Evolutionary conservation across 2,888 invertebrate species (phyloP), one percentile per base, ranked within the genome.

Genomic region (Sinentomon sp.): DNA sequence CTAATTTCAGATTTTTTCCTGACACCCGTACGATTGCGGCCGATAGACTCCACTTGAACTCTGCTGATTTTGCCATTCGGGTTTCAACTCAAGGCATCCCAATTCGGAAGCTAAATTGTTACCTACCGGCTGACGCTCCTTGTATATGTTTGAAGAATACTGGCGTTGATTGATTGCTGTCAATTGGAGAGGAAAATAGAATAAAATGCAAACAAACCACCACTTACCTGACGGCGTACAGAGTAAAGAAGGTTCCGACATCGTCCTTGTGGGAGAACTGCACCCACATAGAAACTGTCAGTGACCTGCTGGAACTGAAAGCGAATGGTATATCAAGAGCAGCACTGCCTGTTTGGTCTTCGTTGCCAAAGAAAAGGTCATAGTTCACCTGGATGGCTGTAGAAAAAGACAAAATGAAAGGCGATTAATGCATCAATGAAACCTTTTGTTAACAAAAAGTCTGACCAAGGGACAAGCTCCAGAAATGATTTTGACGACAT

Each of bases 381-480:
- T 92, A 94, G 54, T 92, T 85, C n/a, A 85, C 80, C 56, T 85
- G 85, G 44, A 92, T 78, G n/a, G 80, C 82, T 82, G 56, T 25
- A 65, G 62, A 43, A 40, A 35, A 38, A 44, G 43, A 21, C 17
- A 33, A 37, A 28, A 39, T 22, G 36, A n/a, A n/a, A n/a, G n/a
- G n/a, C n/a, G n/a, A n/a, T n/a, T n/a, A 25, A n/a, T 10, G n/a
- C 10, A 12, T n/a, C n/a, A n/a, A n/a, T n/a, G n/a, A n/a, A n/a
- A n/a, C 4, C 3, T 27, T 12, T n/a, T n/a, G 10, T 4, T 12
- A 33, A 32, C n/a, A 32, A 16, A 33, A 32, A 32, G 1, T 32
- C 10, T n/a, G 16, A 10, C 6, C 32, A n/a, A 30, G 3, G n/a
- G n/a, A 14, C 16, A 32, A 3, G 32, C 5, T 13, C 10, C 10